Conservation (phyloP, 2,797 vertebrate genomes). For the Hemibagrus guttatus region DNA sequence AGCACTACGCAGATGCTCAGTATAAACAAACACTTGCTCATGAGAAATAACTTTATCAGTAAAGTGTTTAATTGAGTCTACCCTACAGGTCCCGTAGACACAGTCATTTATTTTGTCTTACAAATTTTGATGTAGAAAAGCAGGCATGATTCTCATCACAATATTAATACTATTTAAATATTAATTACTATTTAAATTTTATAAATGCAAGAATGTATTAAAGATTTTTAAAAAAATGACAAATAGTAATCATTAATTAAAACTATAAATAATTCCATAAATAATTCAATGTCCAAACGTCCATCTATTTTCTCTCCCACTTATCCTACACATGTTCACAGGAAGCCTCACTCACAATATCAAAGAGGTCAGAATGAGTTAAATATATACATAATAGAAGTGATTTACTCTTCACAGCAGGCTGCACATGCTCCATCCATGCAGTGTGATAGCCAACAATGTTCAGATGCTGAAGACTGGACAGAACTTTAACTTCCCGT, state of each 20-base stretch:
- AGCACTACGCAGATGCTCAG: not conserved
- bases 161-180: not conserved
- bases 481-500: constrained; percentile 93
- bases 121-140: not conserved
- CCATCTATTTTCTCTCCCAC: too few relatives aligned
- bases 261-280: not conserved
- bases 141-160: not conserved
- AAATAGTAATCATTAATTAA: not conserved
- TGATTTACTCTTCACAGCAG: constrained; percentile 63
- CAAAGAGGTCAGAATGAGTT: not conserved
- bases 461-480: constrained; percentile 88
- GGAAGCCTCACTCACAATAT: not conserved
- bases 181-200: not conserved
- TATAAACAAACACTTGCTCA: not conserved
- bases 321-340: too few relatives aligned
- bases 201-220: not conserved
- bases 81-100: not conserved
- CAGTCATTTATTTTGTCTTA: not conserved
- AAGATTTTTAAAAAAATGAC: not conserved
- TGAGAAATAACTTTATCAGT: not conserved
- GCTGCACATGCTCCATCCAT: constrained; percentile 95
- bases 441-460: constrained; percentile 97
- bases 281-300: too few relatives aligned
- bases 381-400: not conserved
- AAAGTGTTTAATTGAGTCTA: not conserved